These are phyloP conservation scores for Fistularia commersonii DNA, from an alignment of 2,797 vertebrate species.

Conservation along the genomic window DNA sequence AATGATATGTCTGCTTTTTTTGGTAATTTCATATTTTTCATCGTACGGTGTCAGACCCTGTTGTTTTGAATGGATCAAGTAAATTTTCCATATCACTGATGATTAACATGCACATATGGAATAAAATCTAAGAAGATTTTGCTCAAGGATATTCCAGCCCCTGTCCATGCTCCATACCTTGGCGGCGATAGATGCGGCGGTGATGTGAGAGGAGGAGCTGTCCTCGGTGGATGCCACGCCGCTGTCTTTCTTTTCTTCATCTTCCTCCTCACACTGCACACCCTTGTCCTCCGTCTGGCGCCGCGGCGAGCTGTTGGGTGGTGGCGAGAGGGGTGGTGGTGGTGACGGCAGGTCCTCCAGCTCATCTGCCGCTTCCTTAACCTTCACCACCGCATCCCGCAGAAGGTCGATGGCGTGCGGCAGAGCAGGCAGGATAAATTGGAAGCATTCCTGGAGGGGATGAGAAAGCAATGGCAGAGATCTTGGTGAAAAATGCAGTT, in stretches of 20 bases:
- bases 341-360: constrained; percentile 97
- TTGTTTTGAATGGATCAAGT: too few relatives aligned
- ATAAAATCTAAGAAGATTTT: not conserved
- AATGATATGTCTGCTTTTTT: too few relatives aligned
- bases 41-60: too few relatives aligned
- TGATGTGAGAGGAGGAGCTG: constrained; percentile 97
- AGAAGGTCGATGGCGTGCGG: constrained; percentile 98
- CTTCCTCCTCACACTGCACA: constrained; percentile 97
- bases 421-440: constrained; percentile 98
- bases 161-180: constrained; percentile 78
- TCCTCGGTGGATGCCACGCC: constrained; percentile 98
- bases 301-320: constrained; percentile 88
- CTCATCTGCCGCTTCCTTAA: constrained; percentile 95
- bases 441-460: constrained; percentile 91
- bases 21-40: too few relatives aligned
- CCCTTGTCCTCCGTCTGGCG: constrained; percentile 98
- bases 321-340: constrained; percentile 94
- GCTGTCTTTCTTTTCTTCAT: constrained; percentile 98
- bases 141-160: constrained; percentile 1
- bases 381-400: constrained; percentile 97
- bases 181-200: constrained; percentile 93
- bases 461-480: not conserved
- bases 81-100: too few relatives aligned
- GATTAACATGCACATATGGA: not conserved
- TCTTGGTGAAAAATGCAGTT: too few relatives aligned